Evolutionary conservation across 2,888 invertebrate genomes (phyloP).

Genomic region (Mantis religiosa): DNA sequence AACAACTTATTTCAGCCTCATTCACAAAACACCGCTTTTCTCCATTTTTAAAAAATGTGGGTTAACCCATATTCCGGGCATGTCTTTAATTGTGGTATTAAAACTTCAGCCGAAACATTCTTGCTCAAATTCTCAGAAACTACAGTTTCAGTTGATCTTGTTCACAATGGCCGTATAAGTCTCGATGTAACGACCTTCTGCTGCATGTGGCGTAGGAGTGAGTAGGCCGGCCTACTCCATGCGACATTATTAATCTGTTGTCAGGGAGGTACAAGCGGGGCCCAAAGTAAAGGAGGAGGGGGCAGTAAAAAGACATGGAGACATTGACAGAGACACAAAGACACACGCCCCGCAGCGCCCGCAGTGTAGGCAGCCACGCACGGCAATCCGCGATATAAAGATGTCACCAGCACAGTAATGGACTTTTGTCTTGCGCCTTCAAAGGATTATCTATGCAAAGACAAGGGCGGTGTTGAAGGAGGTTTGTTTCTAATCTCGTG

Average conservation of each 20-base stretch:
- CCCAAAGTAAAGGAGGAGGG: slow-evolving; percentile 12
- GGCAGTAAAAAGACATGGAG: slow-evolving; percentile 15
- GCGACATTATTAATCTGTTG: slow-evolving; percentile 49
- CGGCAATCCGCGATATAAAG: background rate
- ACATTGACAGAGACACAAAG: slow-evolving; percentile 7
- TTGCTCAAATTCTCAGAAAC: too few relatives aligned
- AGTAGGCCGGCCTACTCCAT: slow-evolving; percentile 32
- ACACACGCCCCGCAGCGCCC: background rate
- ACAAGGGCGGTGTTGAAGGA: background rate
- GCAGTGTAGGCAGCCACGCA: background rate
- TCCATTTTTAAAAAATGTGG: too few relatives aligned
- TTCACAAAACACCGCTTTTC: too few relatives aligned
- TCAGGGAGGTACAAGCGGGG: slow-evolving; percentile 46
- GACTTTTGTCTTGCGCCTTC: background rate
- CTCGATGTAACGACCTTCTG: background rate
- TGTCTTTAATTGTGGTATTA: too few relatives aligned
- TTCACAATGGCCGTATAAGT: background rate
- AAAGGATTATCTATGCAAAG: background rate
- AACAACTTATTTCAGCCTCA: too few relatives aligned
- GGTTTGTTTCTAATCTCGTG: background rate
- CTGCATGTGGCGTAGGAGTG: background rate
- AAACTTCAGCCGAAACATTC: too few relatives aligned
- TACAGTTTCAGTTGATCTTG: background rate
- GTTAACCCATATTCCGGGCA: too few relatives aligned
- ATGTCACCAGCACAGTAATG: slow-evolving; percentile 9